Evolutionary conservation across 2,888 invertebrate genomes (phyloP), one percentile per base, ranked within the genome.

Genomic region (Peribatodes rhomboidaria): DNA sequence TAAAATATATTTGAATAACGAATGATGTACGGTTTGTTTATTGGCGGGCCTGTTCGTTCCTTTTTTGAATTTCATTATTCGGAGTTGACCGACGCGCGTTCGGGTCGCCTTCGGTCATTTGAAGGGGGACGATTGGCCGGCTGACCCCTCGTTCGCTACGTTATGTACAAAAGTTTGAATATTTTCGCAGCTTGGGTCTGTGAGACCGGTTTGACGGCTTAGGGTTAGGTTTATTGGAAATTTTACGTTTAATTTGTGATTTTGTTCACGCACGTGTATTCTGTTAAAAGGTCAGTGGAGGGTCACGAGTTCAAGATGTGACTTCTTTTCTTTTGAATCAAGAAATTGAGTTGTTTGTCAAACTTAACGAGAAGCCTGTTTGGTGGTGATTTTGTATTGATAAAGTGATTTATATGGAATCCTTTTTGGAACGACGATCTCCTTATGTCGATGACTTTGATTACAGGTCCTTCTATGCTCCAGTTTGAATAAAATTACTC

Each of bases 11-110:
- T 92, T 93, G 88, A 92, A 91, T 90, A 90, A 86, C 78, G 89
- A 89, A 92, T 93, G 93, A 93, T 93, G 88, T 92, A 93, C 90
- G 92, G 90, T 92, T 92, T 93, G 93, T 93, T 93, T 93, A 93
- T 93, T 92, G 91, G 92, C 87, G 88, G 89, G 92, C 89, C 85
- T 85, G 87, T 86, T 76, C 87, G 83, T 85, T 88, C 83, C 86
- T 88, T 88, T 87, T 91, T 92, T 83, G 85, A 90, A 90, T 87
- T 87, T 80, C 84, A 91, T 92, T 92, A 91, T 89, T 78, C 73
- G 60, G 62, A 79, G 78, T 74, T 89, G 90, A 90, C 90, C 90
- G 88, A 79, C 88, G 89, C 85, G 83, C 87, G 87, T 72, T 81
- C 82, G 84, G 91, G 92, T 92, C 90, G 87, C 78, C 81, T 78